phyloP scores from a whole-genome alignment of 2,113 vertebrate genomes.

The Nymphicus hollandicus region DNA sequence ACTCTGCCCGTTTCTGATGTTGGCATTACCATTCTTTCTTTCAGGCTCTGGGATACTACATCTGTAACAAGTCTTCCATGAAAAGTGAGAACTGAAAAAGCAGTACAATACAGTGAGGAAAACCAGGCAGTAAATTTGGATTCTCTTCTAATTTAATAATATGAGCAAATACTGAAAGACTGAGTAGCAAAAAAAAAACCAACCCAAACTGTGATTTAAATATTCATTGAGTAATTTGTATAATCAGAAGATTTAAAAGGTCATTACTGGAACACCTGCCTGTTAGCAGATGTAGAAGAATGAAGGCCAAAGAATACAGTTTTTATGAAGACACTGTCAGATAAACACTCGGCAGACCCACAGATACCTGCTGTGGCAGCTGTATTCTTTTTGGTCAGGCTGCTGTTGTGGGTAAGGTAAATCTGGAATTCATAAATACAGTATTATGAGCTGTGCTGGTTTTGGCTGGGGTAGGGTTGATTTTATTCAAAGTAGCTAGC shows the following conservation, averaged over 20 bases:
- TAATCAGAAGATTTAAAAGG: conserved; percentile 64
- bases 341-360: conserved; percentile 33
- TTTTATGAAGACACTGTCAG: not conserved
- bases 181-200: not conserved
- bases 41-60: not conserved
- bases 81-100: not conserved
- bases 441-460: not conserved
- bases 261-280: conserved; percentile 60
- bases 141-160: not conserved
- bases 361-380: conserved; percentile 16
- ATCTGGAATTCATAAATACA: not conserved
- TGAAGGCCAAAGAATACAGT: conserved; percentile 31
- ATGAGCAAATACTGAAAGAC: not conserved
- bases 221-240: conserved; percentile 57
- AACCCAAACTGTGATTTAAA: not conserved
- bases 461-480: not conserved
- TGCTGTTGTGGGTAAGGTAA: not conserved
- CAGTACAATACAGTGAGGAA: not conserved
- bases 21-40: not conserved
- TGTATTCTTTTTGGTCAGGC: not conserved
- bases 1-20: not conserved
- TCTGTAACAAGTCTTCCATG: not conserved
- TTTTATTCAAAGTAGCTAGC: not conserved
- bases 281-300: conserved; percentile 53
- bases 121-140: not conserved